Percentiles rank a stretch among this genome's conserved stretches.
Evolutionary conservation across 2,888 invertebrate species (phyloP).

Genomic region (Pomacea canaliculata): DNA sequence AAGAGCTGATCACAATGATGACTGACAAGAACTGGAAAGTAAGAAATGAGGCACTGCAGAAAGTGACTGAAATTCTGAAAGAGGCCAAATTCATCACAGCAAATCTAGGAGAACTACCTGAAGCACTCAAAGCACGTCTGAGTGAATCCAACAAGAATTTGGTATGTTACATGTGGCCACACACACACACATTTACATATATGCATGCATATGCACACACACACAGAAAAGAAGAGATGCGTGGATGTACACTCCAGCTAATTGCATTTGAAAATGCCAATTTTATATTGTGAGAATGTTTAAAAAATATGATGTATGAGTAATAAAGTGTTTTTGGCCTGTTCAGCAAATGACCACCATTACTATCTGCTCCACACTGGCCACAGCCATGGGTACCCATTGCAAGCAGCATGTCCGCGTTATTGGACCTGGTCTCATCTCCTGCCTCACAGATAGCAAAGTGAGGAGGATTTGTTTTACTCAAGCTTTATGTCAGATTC

Average conservation of each 20-base stretch:
- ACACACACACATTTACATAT: no score
- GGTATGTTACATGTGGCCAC: conserved; percentile 39
- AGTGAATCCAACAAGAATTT: conserved; percentile 93
- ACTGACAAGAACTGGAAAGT: conserved; percentile 82
- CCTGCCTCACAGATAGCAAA: conserved; percentile 79
- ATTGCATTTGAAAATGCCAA: no score
- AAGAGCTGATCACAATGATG: conserved; percentile 80
- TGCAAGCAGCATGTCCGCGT: conserved; percentile 84
- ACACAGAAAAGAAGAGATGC: no score
- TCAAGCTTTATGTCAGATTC: no score
- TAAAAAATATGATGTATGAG: no score
- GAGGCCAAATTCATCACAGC: conserved; percentile 86
- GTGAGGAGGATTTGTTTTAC: conserved; percentile 69
- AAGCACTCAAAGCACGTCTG: conserved; percentile 82
- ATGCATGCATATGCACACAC: no score
- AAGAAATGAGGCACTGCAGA: conserved; percentile 81
- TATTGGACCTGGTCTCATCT: conserved; percentile 86
- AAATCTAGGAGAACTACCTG: conserved; percentile 86
- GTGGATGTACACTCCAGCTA: no score
- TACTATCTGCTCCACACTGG: conserved; percentile 85
- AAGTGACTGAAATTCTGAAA: conserved; percentile 79
- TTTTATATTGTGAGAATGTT: no score
- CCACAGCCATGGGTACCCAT: conserved; percentile 83
- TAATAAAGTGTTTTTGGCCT: background rate
- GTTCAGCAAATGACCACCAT: conserved; percentile 79